Evolutionary conservation across 2,113 vertebrate species (phyloP), one percentile per base, ranked within the genome.

Genomic region (Anas platyrhynchos): DNA sequence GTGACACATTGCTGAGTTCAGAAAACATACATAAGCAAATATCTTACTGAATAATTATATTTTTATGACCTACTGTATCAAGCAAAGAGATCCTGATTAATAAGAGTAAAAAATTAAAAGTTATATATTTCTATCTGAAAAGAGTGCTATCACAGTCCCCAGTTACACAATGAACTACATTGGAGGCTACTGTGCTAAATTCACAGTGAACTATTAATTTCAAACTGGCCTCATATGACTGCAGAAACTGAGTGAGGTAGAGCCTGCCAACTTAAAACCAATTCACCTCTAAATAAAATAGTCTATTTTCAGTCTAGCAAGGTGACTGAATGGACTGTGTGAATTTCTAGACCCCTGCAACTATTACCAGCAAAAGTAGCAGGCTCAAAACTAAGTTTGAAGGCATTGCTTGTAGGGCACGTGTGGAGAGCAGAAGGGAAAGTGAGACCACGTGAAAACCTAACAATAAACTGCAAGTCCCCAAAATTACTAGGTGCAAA

Each of bases 341-440:
- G 32, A 13, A 31, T 27, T 65, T 31, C 68, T 29, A 80, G 27
- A 23, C 9, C 32, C 34, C 38, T 78, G 32, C 26, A 63, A 27
- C 13, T 62, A 38, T 52, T n/a, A 32, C 36, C 18, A 46, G 7
- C 29, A 54, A 44, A 58, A 75, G 69, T 0, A 43, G n/a, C 13
- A 52, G 43, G 50, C 46, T 71, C 48, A 67, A 68, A 94, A 65
- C 26, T 17, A 65, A 77, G n/a, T 20, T 16, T 44, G 32, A 22
- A 86, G 4, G 65, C 6, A 22, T 7, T 0, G 3, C 31, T 58
- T 32, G 31, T 44, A 0, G 4, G 25, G 27, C n/a, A 48, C 0
- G 0, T 3, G 8, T 8, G 46, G 0, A 31, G 10, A 2, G 0
- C 26, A 59, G 38, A 41, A 41, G 7, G 7, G 9, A 34, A 73